Percentiles rank a stretch among this genome's conserved stretches.
Conservation (phyloP, 2,888 invertebrate species). For the Melinaea menophilus region DNA sequence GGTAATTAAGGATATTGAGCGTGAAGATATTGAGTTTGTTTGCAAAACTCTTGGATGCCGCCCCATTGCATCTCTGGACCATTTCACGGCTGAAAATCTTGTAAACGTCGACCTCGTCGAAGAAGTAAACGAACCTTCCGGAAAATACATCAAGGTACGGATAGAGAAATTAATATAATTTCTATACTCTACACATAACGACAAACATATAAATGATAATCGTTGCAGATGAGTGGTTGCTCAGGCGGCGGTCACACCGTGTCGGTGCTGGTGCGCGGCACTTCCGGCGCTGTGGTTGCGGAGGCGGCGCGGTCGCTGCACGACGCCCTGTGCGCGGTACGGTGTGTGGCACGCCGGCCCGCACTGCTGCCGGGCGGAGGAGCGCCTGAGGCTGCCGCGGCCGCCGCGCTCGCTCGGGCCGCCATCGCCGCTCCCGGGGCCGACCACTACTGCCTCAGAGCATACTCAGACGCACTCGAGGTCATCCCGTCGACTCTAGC, state of each 20-base stretch:
- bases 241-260: constrained; percentile 93
- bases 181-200: too few species aligned
- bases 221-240: constrained; percentile 87
- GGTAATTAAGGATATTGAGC: constrained; percentile 98
- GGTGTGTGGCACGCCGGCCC: constrained; percentile 96
- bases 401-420: constrained; percentile 87
- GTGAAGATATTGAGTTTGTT: constrained; percentile 98
- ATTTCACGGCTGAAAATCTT: constrained; percentile 95
- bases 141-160: constrained; percentile 91
- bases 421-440: constrained; percentile 93
- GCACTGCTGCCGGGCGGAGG: constrained; percentile 97
- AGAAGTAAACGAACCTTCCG: constrained; percentile 92
- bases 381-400: constrained; percentile 97
- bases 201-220: too few species aligned
- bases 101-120: constrained; percentile 96
- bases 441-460: constrained; percentile 96
- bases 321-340: constrained; percentile 93
- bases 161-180: not conserved
- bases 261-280: constrained; percentile 91
- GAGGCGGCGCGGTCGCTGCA: constrained; percentile 95
- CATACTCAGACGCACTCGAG: constrained; percentile 97
- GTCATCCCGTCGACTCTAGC: constrained; percentile 75
- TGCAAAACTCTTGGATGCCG: constrained; percentile 96
- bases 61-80: constrained; percentile 99
- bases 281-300: constrained; percentile 91